Evolutionary conservation across 2,113 vertebrate species (phyloP).

Genomic region (Gobio gobio): DNA sequence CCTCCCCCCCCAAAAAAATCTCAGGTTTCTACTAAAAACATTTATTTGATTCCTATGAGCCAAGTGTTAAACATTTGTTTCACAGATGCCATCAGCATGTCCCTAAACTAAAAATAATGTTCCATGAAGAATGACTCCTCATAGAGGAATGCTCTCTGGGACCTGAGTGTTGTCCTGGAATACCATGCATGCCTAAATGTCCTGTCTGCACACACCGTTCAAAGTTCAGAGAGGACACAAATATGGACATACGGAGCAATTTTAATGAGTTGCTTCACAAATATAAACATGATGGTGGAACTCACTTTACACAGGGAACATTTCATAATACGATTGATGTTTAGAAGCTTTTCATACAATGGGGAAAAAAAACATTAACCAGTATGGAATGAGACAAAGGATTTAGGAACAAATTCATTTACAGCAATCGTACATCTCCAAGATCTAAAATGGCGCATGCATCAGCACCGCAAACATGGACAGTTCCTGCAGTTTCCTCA

Average conservation of each 20-base stretch:
- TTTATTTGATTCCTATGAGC: not conserved
- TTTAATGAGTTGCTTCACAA: conserved; percentile 75
- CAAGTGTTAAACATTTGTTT: not conserved
- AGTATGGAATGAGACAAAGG: conserved; percentile 21
- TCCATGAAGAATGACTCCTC: conserved; percentile 1
- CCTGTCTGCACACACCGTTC: not conserved
- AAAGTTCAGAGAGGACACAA: not conserved
- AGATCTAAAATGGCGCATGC: conserved; percentile 34
- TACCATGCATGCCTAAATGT: not conserved
- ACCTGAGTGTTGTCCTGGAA: not conserved
- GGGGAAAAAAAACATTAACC: not conserved
- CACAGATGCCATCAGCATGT: not conserved
- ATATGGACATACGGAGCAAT: conserved; percentile 28
- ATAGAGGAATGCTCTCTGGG: not conserved
- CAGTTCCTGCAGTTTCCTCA: conserved; percentile 23
- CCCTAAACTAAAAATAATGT: conserved; percentile 19
- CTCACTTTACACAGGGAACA: conserved; percentile 4
- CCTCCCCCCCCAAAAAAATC: not conserved
- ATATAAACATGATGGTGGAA: conserved; percentile 61
- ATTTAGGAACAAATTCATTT: not conserved
- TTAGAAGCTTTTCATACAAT: not conserved
- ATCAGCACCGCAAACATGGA: conserved; percentile 19
- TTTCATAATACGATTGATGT: conserved; percentile 31
- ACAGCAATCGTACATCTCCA: conserved; percentile 1
- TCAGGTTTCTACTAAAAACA: conserved; percentile 5